Base-by-base conservation (phyloP, 1,140 invertebrate species). In the Hyposmocoma kahamanoa region DNA sequence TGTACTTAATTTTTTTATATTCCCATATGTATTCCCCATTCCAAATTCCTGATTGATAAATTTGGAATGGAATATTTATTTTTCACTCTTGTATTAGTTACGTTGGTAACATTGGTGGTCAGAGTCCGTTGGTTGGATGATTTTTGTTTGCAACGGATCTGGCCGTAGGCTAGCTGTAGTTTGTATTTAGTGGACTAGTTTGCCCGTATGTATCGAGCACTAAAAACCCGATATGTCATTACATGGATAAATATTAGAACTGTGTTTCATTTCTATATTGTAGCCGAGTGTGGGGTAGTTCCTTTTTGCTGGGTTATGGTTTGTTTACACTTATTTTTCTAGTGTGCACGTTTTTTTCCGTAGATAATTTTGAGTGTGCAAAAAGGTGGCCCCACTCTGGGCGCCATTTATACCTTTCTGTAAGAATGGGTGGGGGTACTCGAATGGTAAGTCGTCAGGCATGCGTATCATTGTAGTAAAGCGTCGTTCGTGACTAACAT, bases 221-320 rank as follows among this genome's bases (percentile, higher is more conserved):
- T 56, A 73, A 62, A 50, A 65, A 73, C 63, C 63, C 68, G 47
- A 74, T 80, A 76, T 81, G 72, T 80, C 74, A 84, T 84, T 82
- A 84, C 78, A 84, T 82, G 62, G 66, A 74, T 79, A 83, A n/a
- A 72, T 73, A 77, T 77, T 82, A 84, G 78, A 79, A 79, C 59
- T 80, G 76, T 84, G 81, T 82, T 81, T 84, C 82, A 84, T 84
- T 84, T 84, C 71, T 64, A n/a, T n/a, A n/a, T 62, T 11, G 20
- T 45, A 62, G 60, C 50, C 47, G 50, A 47, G 56, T 50, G 59
- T 55, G 63, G 67, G 66, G 54, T 62, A 57, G 63, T 59, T 50
- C 50, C 55, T 62, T 62, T 61, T 56, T 57, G 67, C 61, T 67
- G 73, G 75, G 75, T 64, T 71, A 48, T 65, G 62, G 65, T 72